A percentile compares a stretch with the other conserved stretches of the same genome.
phyloP scores from a whole-genome alignment of 2,113 vertebrate genomes.

The Corynorhinus townsendii region DNA sequence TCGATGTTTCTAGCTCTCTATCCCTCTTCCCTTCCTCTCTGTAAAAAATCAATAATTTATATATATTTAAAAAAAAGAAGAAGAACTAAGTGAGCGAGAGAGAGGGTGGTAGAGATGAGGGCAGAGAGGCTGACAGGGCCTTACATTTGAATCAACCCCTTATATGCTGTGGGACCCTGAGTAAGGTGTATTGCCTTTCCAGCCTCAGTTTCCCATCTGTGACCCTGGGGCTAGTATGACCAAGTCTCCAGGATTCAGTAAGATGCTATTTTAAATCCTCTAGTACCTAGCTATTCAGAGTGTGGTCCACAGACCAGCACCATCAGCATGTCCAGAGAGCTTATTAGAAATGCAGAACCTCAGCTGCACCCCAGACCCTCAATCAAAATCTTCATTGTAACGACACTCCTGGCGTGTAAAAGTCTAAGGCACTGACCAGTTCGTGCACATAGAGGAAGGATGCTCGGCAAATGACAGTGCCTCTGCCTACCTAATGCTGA shows the following conservation, averaged over 20 bases:
- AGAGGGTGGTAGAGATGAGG: no score
- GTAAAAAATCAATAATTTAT: no score
- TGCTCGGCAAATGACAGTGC: background rate
- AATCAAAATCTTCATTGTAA: background rate
- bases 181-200: background rate
- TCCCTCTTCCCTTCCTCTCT: no score
- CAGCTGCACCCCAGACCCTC: background rate
- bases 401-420: background rate
- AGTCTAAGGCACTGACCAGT: background rate
- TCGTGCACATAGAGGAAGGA: background rate
- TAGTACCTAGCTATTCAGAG: background rate
- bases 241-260: background rate
- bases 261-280: background rate
- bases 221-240: background rate
- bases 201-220: background rate
- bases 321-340: background rate
- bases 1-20: no score
- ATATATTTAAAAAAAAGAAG: no score
- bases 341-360: background rate
- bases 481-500: background rate
- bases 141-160: background rate
- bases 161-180: background rate
- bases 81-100: background rate
- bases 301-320: background rate
- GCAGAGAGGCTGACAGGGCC: background rate